Percentiles rank a stretch among this genome's conserved stretches.
Evolutionary conservation across 2,113 vertebrate species (phyloP).

Genomic region (Grallaria varia): DNA sequence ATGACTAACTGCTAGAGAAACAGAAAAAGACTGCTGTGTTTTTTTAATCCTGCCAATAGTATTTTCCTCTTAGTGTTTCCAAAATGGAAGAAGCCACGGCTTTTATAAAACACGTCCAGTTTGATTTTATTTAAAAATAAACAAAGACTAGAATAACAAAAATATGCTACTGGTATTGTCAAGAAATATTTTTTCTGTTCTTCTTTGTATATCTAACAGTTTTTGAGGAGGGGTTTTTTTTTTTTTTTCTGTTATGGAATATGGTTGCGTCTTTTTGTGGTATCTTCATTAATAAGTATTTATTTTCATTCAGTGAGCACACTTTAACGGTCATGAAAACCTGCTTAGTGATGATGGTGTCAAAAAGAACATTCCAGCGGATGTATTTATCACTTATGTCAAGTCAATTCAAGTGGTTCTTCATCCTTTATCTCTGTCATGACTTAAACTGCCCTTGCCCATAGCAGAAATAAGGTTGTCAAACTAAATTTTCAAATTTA

Average conservation of each 20-base stretch:
- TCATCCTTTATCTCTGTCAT: slow-evolving; percentile 36
- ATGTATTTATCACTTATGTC: neutral
- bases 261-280: neutral
- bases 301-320: neutral
- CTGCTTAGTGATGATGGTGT: neutral
- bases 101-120: neutral
- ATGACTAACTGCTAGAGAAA: neutral
- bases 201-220: neutral
- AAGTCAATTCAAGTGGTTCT: slow-evolving; percentile 27
- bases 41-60: neutral
- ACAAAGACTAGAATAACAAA: neutral
- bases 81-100: neutral
- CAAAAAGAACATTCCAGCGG: neutral
- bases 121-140: neutral
- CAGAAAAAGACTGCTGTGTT: neutral
- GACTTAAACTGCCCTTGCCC: slow-evolving; percentile 69
- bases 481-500: slow-evolving; percentile 69
- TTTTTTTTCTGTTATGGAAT: neutral
- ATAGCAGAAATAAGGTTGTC: slow-evolving; percentile 62
- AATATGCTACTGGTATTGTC: neutral
- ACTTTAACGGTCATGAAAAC: neutral
- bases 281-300: neutral
- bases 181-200: neutral
- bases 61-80: neutral
- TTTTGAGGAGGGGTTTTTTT: neutral